These are phyloP conservation scores for Sphenodon punctatus DNA, from an alignment of 2,797 vertebrate genomes.

Conservation along the genomic window DNA sequence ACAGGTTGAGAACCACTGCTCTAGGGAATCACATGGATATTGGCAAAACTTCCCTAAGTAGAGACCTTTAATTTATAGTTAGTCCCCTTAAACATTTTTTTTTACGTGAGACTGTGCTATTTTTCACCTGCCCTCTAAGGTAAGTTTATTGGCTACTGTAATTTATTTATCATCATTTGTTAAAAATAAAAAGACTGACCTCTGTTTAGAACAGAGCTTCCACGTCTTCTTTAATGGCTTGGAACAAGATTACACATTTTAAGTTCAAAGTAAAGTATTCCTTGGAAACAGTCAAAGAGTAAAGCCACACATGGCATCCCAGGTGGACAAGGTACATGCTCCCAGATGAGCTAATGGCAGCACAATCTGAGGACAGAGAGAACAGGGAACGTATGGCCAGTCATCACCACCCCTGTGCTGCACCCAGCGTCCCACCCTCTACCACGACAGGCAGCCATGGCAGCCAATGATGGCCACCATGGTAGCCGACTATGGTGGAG, in stretches of 20 bases:
- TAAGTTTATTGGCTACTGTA: not conserved
- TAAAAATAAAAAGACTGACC: not conserved
- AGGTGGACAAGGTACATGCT: too few species aligned
- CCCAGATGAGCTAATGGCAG: too few species aligned
- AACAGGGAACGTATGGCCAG: too few species aligned
- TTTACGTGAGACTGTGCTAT: not conserved
- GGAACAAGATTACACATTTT: not conserved
- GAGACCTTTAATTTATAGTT: not conserved
- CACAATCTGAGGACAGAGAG: too few species aligned
- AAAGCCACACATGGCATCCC: too few species aligned
- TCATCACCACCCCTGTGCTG: too few species aligned
- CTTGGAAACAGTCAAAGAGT: not conserved
- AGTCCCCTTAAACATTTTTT: not conserved
- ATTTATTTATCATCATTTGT: not conserved
- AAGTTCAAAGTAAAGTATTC: not conserved
- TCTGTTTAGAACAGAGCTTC: not conserved
- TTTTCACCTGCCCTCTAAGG: not conserved
- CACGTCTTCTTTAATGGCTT: not conserved
- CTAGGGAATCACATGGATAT: not conserved
- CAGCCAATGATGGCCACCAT: too few species aligned
- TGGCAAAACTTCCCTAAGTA: not conserved
- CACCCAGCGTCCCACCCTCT: too few species aligned
- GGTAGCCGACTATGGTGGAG: too few species aligned
- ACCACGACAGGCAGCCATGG: too few species aligned
- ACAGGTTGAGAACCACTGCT: too few species aligned